phyloP scores from a whole-genome alignment of 2,797 vertebrate species.

The Pantherophis alleghaniensis region DNA sequence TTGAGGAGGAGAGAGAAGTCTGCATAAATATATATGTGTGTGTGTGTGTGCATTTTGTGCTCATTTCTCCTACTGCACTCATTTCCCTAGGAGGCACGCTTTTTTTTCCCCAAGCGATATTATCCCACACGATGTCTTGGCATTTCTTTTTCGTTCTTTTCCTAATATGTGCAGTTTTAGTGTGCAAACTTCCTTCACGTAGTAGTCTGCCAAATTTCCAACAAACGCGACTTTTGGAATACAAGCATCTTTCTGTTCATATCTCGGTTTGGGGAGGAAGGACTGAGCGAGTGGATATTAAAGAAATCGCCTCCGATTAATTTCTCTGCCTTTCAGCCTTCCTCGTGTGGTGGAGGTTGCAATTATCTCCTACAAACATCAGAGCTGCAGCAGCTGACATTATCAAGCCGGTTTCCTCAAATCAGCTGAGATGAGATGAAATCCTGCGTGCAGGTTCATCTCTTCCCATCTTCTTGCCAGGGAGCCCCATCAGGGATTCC shows the following conservation, averaged over 20 bases:
- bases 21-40: background rate
- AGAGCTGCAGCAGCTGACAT: conserved; percentile 24
- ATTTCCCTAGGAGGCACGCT: background rate
- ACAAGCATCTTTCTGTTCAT: background rate
- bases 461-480: conserved; percentile 30
- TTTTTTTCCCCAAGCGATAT: background rate
- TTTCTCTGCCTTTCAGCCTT: background rate
- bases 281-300: background rate
- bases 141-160: background rate
- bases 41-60: background rate
- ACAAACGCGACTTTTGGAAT: background rate
- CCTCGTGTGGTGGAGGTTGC: background rate
- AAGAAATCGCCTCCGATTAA: background rate
- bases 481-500: background rate
- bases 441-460: conserved; percentile 33
- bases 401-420: conserved; percentile 47
- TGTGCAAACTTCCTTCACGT: background rate
- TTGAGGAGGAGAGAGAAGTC: background rate
- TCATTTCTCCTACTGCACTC: background rate
- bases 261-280: background rate
- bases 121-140: background rate
- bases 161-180: background rate
- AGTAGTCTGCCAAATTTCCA: background rate
- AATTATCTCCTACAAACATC: conserved; percentile 3
- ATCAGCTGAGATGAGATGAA: conserved; percentile 37